A percentile compares a stretch with the other conserved stretches of the same genome.
phyloP scores from a whole-genome alignment of 2,113 vertebrate species.

The Hucho hucho region DNA sequence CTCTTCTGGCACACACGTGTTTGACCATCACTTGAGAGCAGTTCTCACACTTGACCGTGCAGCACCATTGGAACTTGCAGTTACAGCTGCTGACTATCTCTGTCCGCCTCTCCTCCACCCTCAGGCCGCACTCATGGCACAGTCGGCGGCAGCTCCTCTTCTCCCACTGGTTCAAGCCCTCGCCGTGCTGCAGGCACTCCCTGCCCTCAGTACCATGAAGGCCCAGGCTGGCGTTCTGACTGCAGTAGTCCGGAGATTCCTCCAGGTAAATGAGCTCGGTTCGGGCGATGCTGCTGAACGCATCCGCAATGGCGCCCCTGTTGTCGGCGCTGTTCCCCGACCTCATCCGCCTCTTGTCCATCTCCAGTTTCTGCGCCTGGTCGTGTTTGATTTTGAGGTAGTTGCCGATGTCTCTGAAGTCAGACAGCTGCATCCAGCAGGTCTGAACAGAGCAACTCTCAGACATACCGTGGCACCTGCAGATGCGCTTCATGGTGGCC shows the following conservation, averaged over 20 bases:
- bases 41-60: conserved; percentile 88
- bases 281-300: conserved; percentile 76
- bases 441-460: conserved; percentile 96
- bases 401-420: conserved; percentile 88
- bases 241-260: conserved; percentile 94
- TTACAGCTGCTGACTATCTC: conserved; percentile 89
- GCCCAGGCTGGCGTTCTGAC: conserved; percentile 83
- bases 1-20: conserved; percentile 79
- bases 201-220: conserved; percentile 89
- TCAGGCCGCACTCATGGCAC: conserved; percentile 88
- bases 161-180: conserved; percentile 80
- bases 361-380: conserved; percentile 86
- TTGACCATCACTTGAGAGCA: conserved; percentile 83
- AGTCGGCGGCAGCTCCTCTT: conserved; percentile 84
- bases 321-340: conserved; percentile 89
- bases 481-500: conserved; percentile 86
- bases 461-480: conserved; percentile 95
- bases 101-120: conserved; percentile 80
- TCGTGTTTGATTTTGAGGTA: conserved; percentile 88
- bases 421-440: conserved; percentile 92
- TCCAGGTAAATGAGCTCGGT: conserved; percentile 90
- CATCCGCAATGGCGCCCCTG: conserved; percentile 73
- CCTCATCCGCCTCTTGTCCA: conserved; percentile 81
- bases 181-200: conserved; percentile 84
- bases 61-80: conserved; percentile 98